Evolutionary conservation across 2,797 vertebrate genomes (phyloP), one percentile per base, ranked within the genome.

Genomic region (Rhadinocentrus ornatus): DNA sequence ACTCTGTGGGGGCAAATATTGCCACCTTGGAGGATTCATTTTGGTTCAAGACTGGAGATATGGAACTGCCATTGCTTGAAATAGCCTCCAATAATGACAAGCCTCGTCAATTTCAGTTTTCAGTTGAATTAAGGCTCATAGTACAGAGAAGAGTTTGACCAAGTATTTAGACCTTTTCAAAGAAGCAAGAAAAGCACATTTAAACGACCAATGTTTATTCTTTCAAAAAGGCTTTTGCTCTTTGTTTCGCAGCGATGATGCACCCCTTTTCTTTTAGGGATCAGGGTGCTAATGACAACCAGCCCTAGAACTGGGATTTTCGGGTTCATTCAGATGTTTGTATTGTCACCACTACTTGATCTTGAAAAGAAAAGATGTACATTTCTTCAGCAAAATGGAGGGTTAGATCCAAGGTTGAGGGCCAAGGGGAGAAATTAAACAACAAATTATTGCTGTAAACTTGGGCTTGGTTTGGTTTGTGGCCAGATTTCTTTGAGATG

Each of bases 391-490:
- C n/a, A 50, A 26, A 53, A 24, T 52, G 22, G 11, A 53, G 22
- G 10, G 41, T 20, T 24, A 11, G n/a, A 24, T 9, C 22, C 48
- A 50, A 50, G 22, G 1, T 6, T 35, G 3, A 62, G 29, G 15
- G 20, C 66, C 37, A 29, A 69, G 1, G 35, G 22, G 6, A 20
- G 22, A 20, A 54, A 26, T 20, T 2, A 24, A 39, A 53, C 1
- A 11, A 12, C 6, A 27, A 27, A 13, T 15, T 53, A 2, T 27
- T 6, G 15, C 13, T 2, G 26, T 26, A 16, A 12, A 15, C 3
- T 53, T 12, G 24, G 20, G 20, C 29, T 57, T 15, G 63, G 35
- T 69, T 50, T 58, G 35, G 10, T 59, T 72, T 44, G 4, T 22
- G 16, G 35, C 32, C 22, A 55, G 53, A 56, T 7, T 29, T 52